A percentile compares a stretch with the other conserved stretches of the same genome.
phyloP scores from a whole-genome alignment of 2,888 invertebrate species.

The Trichogramma dendrolimi region DNA sequence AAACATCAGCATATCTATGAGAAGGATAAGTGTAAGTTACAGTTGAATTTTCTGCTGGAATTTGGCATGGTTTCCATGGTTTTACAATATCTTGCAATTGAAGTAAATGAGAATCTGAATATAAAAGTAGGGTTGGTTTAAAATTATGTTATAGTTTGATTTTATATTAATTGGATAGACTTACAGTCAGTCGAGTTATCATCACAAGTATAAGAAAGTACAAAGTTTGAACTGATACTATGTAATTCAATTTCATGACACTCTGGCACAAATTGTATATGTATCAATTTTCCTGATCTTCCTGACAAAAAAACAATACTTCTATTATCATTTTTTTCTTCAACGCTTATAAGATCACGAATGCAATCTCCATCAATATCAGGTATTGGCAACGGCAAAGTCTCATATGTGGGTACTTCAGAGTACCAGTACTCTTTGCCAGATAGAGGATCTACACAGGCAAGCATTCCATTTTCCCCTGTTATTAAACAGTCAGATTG shows the following conservation, averaged over 20 bases:
- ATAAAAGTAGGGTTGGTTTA: too few relatives aligned
- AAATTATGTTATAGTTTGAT: neutral
- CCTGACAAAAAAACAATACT: constrained; percentile 71
- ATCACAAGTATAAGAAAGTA: constrained; percentile 40
- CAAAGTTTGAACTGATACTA: constrained; percentile 36
- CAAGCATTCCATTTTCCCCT: constrained; percentile 65
- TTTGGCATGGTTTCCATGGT: neutral
- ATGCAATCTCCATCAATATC: constrained; percentile 71
- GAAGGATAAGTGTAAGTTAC: constrained; percentile 15
- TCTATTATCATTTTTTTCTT: constrained; percentile 41
- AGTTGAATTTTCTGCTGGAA: too few relatives aligned
- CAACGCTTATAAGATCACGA: constrained; percentile 60
- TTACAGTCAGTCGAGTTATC: constrained; percentile 37
- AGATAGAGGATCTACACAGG: constrained; percentile 60
- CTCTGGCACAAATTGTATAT: constrained; percentile 37
- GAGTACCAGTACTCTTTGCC: constrained; percentile 58
- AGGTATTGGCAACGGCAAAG: constrained; percentile 68
- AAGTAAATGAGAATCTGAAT: too few relatives aligned
- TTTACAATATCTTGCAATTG: neutral
- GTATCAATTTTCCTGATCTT: constrained; percentile 63
- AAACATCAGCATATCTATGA: constrained; percentile 29
- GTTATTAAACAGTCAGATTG: constrained; percentile 71
- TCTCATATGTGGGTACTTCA: constrained; percentile 60
- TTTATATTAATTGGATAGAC: constrained; percentile 21
- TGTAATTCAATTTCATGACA: constrained; percentile 37